Evolutionary conservation across 23 tunicate species (phyloP), one percentile per base, ranked within the genome.

Genomic region (Styela clava): DNA sequence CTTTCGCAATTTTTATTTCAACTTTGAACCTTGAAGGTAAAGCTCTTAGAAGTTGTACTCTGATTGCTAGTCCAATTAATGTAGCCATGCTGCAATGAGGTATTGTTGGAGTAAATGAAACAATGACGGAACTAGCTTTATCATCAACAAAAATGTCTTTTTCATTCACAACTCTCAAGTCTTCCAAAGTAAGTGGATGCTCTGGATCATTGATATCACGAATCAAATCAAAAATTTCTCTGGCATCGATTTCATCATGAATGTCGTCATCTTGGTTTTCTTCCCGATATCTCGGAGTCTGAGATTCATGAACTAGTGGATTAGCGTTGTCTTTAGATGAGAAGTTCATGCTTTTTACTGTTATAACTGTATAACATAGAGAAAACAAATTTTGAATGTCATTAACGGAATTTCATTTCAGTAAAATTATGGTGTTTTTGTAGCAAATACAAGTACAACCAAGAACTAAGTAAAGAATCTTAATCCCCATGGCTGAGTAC

Each of bases 71-170:
- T 16, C 99, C 99, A 52, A 95, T 95, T 52, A 95, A 72, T 22
- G 99, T 95, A 2, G 99, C 99, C 99, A 95, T 95, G 69, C 88
- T 83, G 64, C 99, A 95, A 86, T 95, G 99, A 16, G 99, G 99
- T 18, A 95, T 95, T 2, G 99, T 95, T 20, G 99, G 99, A 27
- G 99, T 95, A 73, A 95, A 95, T 74, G 64, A 9, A 16, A 95
- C 90, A 18, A 78, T 86, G 0, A 95, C 82, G 32, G 80, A 2
- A 74, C 79, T 90, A n/a, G 85, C 52, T 44, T 83, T 78, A 80
- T 95, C 99, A 68, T 90, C 76, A 22, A 95, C 99, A 18, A 24
- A 78, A 22, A 95, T 95, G 71, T 89, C 88, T 51, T 90, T 86
- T 84, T 90, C 96, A 24, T 84, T 78, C 33, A 95, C 88, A 56